phyloP scores from a whole-genome alignment of 2,888 invertebrate species.

The Gisinianus flammeolus region DNA sequence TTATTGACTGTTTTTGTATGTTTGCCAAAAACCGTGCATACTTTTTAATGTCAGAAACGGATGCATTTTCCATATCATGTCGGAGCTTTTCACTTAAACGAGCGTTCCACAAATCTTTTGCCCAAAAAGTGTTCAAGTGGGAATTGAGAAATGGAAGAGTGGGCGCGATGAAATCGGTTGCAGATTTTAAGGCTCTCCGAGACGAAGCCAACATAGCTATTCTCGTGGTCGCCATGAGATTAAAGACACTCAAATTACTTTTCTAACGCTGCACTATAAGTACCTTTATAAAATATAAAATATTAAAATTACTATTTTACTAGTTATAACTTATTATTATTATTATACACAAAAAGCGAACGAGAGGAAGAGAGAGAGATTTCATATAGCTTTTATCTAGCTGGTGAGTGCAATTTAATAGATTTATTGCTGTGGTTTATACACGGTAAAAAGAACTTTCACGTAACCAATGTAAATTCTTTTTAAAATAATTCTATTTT shows the following conservation, averaged over 20 bases:
- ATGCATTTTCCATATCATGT: conserved; percentile 63
- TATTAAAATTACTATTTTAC: neutral
- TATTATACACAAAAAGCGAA: neutral
- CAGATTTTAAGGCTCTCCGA: conserved; percentile 60
- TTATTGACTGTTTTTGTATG: neutral
- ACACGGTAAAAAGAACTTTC: too few species aligned
- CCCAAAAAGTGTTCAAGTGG: conserved; percentile 79
- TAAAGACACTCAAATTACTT: conserved; percentile 69
- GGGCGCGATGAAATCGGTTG: conserved; percentile 66
- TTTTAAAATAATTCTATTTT: too few species aligned
- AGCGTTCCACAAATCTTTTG: conserved; percentile 69
- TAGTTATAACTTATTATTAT: neutral
- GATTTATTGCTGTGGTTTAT: too few species aligned
- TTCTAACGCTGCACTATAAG: conserved; percentile 11
- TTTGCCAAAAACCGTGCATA: neutral
- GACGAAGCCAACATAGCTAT: conserved; percentile 61
- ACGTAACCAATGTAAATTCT: too few species aligned
- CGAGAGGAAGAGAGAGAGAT: too few species aligned
- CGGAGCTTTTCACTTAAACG: conserved; percentile 67
- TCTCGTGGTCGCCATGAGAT: conserved; percentile 63
- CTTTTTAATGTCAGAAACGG: conserved; percentile 31
- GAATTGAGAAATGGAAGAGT: conserved; percentile 72
- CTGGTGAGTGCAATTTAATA: too few species aligned
- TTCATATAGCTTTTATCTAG: too few species aligned
- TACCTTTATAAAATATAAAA: neutral